Base-by-base conservation (phyloP, 2,113 vertebrate species). In the Penelope pileata region DNA sequence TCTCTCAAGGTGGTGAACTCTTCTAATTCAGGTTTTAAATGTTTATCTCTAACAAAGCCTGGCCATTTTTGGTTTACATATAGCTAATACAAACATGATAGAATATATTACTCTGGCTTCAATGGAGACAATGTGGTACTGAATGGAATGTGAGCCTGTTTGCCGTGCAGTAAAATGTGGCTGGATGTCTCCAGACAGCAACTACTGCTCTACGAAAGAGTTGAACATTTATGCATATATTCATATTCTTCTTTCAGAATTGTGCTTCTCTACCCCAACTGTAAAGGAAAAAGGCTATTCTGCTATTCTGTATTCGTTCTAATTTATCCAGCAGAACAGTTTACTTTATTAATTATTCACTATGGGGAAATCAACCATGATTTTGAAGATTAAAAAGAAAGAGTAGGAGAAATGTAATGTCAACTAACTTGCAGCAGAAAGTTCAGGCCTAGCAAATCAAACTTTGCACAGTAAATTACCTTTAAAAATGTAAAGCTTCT, bases 271-370 rank as follows among this genome's bases (percentile, higher is more conserved):
- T 73, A 64, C 47, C 19, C 24, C 7, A 53, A 7, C 54, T 91
- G 70, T 68, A 90, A 95, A 86, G 54, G 72, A 17, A 81, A 93
- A 79, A 58, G 3, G 1, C 22, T 88, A 32, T 91, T 88, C 86
- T 85, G 38, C 50, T 76, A 4, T 92, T 94, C 79, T 89, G n/a
- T 94, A 96, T 93, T 70, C 63, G 93, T 83, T 94, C 15, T 59
- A 91, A 92, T 90, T 95, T 64, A 94, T 74, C 17, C 45, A 67
- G 45, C 36, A 81, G 63, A 94, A 47, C 42, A 76, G 69, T 96
- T 96, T 96, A 81, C 67, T 95, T 90, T 94, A 88, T 95, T 97
- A 97, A 96, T 96, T 96, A 96, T 97, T 97, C 81, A 97, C 96
- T 94, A 75, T 38, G 88, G 43, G 84, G 77, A 95, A 98, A 90